Evolutionary conservation across 2,888 invertebrate genomes (phyloP).

Genomic region (Microplitis deprimator): DNA sequence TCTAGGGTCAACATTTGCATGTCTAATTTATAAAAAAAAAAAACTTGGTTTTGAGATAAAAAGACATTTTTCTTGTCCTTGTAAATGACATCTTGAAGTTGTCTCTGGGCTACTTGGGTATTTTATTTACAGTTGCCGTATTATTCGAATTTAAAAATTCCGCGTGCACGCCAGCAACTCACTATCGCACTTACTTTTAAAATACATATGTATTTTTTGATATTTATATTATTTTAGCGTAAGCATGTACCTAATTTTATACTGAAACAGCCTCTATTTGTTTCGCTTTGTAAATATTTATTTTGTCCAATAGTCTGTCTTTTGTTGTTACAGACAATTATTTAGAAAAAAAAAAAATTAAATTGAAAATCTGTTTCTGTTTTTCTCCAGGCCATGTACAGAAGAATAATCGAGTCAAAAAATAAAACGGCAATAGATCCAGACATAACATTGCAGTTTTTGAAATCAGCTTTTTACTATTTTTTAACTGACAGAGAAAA

Average conservation of each 20-base stretch:
- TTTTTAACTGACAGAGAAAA: constrained; percentile 92
- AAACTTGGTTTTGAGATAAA: no score
- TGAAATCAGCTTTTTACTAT: constrained; percentile 94
- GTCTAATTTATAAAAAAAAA: no score
- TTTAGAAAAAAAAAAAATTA: not conserved
- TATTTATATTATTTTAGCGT: constrained; percentile 4
- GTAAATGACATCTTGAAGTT: no score
- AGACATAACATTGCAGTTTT: constrained; percentile 92
- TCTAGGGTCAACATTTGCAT: no score
- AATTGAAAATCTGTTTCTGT: not conserved
- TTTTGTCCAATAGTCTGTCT: not conserved
- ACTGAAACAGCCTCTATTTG: constrained; percentile 68
- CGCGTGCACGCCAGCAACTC: not conserved
- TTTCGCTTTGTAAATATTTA: not conserved
- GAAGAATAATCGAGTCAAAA: constrained; percentile 85
- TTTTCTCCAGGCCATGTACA: constrained; percentile 83
- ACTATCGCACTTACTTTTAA: not conserved
- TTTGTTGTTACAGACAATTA: not conserved
- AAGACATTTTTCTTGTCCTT: no score
- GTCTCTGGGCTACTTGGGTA: not conserved
- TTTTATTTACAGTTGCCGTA: not conserved
- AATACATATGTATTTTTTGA: not conserved
- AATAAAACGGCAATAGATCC: constrained; percentile 85
- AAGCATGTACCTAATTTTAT: constrained; percentile 55
- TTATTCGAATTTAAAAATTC: not conserved